Evolutionary conservation across 2,113 vertebrate genomes (phyloP).

Genomic region (Epinephelus moara): DNA sequence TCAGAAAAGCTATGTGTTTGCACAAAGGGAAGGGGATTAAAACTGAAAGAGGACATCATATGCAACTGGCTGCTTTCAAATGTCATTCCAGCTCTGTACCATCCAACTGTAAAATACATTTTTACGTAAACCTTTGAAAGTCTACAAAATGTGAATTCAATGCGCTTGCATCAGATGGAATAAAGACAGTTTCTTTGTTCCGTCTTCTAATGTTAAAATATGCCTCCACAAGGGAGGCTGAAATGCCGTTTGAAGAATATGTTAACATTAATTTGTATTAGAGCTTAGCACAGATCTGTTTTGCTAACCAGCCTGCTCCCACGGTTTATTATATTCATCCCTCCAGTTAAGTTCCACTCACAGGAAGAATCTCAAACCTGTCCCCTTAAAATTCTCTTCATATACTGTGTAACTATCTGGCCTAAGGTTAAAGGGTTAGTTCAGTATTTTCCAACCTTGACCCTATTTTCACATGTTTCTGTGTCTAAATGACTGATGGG

Average conservation of each 20-base stretch:
- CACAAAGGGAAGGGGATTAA: constrained; percentile 67
- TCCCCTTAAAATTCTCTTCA: no score
- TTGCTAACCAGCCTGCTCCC: constrained; percentile 30
- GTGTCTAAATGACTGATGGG: no score
- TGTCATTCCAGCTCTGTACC: constrained; percentile 36
- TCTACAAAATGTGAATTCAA: constrained; percentile 16
- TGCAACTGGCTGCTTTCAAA: constrained; percentile 51
- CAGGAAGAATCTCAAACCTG: background rate
- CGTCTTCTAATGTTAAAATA: background rate
- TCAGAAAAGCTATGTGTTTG: constrained; percentile 78
- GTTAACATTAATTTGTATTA: constrained; percentile 40
- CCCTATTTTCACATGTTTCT: no score
- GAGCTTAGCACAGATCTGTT: constrained; percentile 17
- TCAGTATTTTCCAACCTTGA: no score
- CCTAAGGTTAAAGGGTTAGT: background rate
- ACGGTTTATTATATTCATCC: constrained; percentile 23
- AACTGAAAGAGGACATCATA: constrained; percentile 61
- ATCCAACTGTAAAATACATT: constrained; percentile 48
- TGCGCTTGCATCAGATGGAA: constrained; percentile 27
- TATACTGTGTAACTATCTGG: background rate
- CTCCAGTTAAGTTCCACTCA: background rate
- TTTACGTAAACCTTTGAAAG: constrained; percentile 38
- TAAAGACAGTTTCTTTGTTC: constrained; percentile 15
- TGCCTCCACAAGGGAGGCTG: background rate
- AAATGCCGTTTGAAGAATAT: constrained; percentile 34